Base-by-base conservation (phyloP, 2,888 invertebrate genomes). In the Andrena fulva region DNA sequence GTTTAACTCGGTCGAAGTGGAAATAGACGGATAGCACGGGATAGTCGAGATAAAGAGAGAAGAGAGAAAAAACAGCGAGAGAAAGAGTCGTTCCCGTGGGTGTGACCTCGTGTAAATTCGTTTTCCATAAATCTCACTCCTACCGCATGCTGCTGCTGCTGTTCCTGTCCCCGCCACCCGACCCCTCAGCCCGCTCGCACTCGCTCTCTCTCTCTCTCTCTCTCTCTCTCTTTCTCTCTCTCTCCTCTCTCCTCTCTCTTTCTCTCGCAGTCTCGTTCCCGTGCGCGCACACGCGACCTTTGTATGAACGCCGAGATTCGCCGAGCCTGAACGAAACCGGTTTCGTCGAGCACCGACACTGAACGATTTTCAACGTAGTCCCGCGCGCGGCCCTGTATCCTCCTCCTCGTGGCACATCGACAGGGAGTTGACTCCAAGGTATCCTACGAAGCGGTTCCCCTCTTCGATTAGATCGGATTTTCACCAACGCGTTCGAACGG, bases 291-390 rank as follows among this genome's bases (percentile, higher is more conserved):
- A 86, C 87, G 87, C 90, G 91, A 92, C 90, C 92, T 92, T 91
- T 92, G 91, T 90, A 90, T 90, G 90, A 91, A 88, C 87, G 87
- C 80, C 84, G 89, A 89, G 91, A 91, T 91, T 91, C 88, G 89
- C 91, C 85, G 87, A 90, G 90, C 90, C 56, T 89, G 91, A 92
- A 91, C 91, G 89, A 91, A 93, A 93, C 92, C 93, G 93, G 93
- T 93, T 93, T 92, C 89, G 89, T 87, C 90, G 78, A 85, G 85
- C 87, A 88, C 79, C 87, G 89, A 88, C 89, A 88, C 84, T 86
- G 82, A 84, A 84, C 89, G 89, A 88, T 88, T 88, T 88, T 89
- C 88, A 88, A 85, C 84, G 85, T 86, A 88, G 80, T 78, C 84
- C 85, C 84, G 76, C 85, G 78, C 67, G 81, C 67, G 62, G 54